phyloP scores from a whole-genome alignment of 2,888 invertebrate species.

The Harpalus rufipes region DNA sequence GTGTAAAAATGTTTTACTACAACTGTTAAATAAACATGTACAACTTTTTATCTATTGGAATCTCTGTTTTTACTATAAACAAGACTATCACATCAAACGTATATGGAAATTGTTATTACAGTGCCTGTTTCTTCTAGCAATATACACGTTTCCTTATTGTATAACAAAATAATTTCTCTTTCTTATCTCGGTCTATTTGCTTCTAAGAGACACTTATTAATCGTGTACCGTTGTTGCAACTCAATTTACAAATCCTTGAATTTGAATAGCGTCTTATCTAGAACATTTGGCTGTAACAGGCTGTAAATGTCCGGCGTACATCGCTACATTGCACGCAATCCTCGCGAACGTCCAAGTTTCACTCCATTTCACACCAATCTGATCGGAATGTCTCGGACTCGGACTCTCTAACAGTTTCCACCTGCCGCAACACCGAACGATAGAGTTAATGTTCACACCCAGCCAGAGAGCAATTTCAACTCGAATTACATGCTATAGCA shows the following conservation, averaged over 20 bases:
- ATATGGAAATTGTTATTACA: background rate
- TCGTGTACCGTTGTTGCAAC: constrained; percentile 6
- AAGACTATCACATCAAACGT: background rate
- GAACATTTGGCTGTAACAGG: constrained; percentile 42
- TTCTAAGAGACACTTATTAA: background rate
- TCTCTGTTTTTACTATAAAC: no score
- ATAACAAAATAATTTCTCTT: constrained; percentile 1
- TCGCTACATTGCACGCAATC: constrained; percentile 51
- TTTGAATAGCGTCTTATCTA: constrained; percentile 48
- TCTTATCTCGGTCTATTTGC: background rate
- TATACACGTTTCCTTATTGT: background rate
- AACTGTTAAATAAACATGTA: no score
- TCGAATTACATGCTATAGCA: no score
- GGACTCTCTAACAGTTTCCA: constrained; percentile 18
- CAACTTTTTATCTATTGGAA: no score
- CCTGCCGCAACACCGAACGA: background rate
- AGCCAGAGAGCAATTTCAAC: no score
- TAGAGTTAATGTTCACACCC: no score
- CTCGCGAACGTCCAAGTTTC: constrained; percentile 47
- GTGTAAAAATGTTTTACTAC: no score
- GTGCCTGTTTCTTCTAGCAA: background rate
- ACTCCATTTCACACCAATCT: constrained; percentile 59
- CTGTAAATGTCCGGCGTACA: constrained; percentile 48
- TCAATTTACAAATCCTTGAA: constrained; percentile 49
- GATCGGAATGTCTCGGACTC: constrained; percentile 57